phyloP scores from a whole-genome alignment of 1,140 invertebrate genomes.

The Laupala kohalensis region DNA sequence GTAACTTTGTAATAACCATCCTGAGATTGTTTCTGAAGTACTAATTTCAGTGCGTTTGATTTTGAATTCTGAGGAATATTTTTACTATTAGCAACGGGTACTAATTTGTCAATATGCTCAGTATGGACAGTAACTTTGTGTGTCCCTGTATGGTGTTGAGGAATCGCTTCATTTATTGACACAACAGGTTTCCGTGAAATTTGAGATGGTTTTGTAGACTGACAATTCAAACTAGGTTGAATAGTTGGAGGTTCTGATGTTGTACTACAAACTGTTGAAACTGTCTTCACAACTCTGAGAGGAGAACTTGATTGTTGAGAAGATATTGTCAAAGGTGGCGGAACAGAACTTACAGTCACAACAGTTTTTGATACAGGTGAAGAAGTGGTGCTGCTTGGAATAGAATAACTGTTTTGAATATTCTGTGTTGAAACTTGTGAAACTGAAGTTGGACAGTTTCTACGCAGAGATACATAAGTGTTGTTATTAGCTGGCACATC shows the following conservation, averaged over 20 bases:
- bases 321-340: not conserved
- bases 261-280: not conserved
- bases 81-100: constrained; percentile 1
- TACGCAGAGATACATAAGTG: not conserved
- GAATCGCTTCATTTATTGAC: not conserved
- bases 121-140: not conserved
- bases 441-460: not conserved
- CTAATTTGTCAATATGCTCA: not conserved
- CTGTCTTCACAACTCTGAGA: not conserved
- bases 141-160: not conserved
- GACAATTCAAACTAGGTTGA: not conserved
- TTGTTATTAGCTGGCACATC: not conserved
- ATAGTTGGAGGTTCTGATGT: not conserved
- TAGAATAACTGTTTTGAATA: not conserved
- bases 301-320: not conserved
- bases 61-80: not conserved
- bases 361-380: not conserved
- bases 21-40: constrained; percentile 33
- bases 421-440: not conserved
- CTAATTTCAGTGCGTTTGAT: constrained; percentile 32
- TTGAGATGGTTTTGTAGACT: not conserved
- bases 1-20: constrained; percentile 35
- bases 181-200: not conserved
- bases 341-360: not conserved
- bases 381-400: not conserved